These are phyloP conservation scores for Ammodytes marinus DNA, from an alignment of 2,113 vertebrate genomes.

Conservation along the genomic window DNA sequence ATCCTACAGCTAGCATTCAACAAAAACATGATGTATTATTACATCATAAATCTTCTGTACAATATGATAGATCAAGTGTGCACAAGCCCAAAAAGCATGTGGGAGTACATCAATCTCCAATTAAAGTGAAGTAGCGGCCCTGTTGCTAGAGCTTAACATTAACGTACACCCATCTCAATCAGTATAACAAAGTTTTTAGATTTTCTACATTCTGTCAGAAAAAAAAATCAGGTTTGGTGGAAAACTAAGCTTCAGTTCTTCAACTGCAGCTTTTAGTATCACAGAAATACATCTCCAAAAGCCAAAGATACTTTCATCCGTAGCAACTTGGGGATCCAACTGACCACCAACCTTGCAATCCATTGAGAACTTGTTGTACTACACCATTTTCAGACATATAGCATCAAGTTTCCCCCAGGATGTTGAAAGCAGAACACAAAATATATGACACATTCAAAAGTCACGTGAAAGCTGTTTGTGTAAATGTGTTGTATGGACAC, in stretches of 20 bases:
- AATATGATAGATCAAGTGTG: not conserved
- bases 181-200: not conserved
- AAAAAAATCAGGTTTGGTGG: no score
- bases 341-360: not conserved
- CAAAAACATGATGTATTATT: not conserved
- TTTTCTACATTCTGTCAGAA: not conserved
- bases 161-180: not conserved
- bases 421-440: constrained; percentile 9
- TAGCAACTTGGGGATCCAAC: not conserved
- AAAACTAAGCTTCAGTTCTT: not conserved
- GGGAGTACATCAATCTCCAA: not conserved
- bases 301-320: not conserved
- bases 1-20: not conserved
- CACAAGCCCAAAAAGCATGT: not conserved
- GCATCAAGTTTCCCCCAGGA: not conserved
- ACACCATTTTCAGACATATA: not conserved
- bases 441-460: constrained; percentile 3
- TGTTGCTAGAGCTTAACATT: not conserved
- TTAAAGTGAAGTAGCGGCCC: not conserved
- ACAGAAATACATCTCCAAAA: not conserved
- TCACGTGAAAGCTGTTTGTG: constrained; percentile 25
- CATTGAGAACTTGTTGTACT: not conserved
- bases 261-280: not conserved
- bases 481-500: not conserved
- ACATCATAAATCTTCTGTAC: not conserved